These are phyloP conservation scores for Eulemur macaco DNA, from an alignment of 2,113 vertebrate species.

Conservation along the genomic window DNA sequence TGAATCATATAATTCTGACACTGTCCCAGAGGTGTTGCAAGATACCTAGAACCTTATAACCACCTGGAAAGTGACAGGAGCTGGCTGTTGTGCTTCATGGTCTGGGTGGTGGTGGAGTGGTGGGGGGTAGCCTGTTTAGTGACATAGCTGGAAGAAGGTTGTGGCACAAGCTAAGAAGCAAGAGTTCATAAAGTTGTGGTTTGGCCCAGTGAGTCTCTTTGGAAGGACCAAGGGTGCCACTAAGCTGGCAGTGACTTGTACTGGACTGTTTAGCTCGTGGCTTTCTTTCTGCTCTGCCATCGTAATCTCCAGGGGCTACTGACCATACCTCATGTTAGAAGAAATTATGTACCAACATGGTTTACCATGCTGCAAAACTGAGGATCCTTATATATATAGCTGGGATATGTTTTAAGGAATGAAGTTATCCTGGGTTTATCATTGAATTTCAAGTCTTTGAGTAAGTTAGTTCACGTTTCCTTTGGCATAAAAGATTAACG, in stretches of 20 bases:
- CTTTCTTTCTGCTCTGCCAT: neutral
- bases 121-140: neutral
- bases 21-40: too few species aligned
- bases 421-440: neutral
- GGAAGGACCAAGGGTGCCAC: neutral
- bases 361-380: neutral
- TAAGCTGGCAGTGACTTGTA: neutral
- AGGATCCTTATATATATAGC: neutral
- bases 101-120: neutral
- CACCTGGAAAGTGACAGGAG: neutral
- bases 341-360: too few species aligned
- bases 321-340: neutral
- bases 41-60: neutral
- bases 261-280: neutral
- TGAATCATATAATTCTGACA: neutral
- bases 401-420: neutral
- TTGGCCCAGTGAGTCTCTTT: neutral
- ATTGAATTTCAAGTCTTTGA: neutral
- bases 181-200: neutral
- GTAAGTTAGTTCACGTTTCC: neutral
- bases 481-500: neutral
- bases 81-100: neutral
- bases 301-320: accelerated
- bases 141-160: neutral
- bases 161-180: neutral